Conservation (phyloP, 1,140 invertebrate species). For the Belonocnema kinseyi region DNA sequence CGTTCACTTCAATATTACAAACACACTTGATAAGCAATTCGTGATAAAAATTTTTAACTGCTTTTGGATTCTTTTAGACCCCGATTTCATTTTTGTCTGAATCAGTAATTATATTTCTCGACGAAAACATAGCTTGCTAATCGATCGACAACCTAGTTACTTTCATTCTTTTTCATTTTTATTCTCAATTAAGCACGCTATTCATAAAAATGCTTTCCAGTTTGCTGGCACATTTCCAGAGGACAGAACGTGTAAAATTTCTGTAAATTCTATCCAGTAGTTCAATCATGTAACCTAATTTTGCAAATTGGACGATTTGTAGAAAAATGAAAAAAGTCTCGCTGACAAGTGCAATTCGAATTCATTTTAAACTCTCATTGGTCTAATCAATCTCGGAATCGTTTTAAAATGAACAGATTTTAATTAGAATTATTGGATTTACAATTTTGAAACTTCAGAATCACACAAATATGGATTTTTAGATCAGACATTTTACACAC, state of each 20-base stretch:
- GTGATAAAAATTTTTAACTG: background rate
- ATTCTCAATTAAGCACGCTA: slow-evolving; percentile 26
- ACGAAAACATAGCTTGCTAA: slow-evolving; percentile 13
- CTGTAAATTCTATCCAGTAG: slow-evolving; percentile 12
- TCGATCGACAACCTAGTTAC: slow-evolving; percentile 6
- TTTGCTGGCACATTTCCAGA: slow-evolving; percentile 20
- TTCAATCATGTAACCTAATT: slow-evolving; percentile 9
- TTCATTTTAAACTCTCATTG: background rate
- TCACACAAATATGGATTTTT: background rate
- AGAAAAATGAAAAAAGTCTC: slow-evolving; percentile 17
- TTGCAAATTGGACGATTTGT: background rate
- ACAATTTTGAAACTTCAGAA: background rate
- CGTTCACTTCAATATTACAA: background rate
- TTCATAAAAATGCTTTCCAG: slow-evolving; percentile 23
- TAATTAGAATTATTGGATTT: background rate
- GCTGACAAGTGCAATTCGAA: background rate
- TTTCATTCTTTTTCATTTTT: slow-evolving; percentile 10
- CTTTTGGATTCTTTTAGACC: background rate
- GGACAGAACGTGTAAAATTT: slow-evolving; percentile 17
- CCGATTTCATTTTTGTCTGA: background rate
- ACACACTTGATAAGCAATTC: slow-evolving; percentile 15
- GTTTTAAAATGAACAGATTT: background rate
- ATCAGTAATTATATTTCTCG: slow-evolving; percentile 20
- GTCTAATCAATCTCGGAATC: slow-evolving; percentile 8
- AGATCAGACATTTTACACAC: no score